phyloP scores from a whole-genome alignment of 1,140 invertebrate genomes.

The Drosophila melanica region DNA sequence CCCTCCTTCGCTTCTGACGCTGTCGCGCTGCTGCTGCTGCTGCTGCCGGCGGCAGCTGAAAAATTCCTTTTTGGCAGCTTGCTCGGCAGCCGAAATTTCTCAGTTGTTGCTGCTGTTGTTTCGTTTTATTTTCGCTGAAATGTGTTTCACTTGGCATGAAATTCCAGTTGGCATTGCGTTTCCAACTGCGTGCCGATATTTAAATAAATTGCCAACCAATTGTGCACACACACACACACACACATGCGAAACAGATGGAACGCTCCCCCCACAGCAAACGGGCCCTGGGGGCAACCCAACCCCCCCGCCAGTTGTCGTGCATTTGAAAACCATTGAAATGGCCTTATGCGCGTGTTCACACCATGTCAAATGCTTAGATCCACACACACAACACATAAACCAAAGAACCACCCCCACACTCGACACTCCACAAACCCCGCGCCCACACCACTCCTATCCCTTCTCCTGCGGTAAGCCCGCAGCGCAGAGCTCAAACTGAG shows the following conservation, averaged over 20 bases:
- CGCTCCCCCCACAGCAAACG: background rate
- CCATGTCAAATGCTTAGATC: conserved; percentile 73
- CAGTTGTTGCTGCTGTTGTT: conserved; percentile 45
- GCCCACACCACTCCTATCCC: background rate
- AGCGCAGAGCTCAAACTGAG: conserved; percentile 22
- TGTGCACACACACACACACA: conserved; percentile 60
- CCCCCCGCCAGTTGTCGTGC: conserved; percentile 27
- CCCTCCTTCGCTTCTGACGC: conserved; percentile 7
- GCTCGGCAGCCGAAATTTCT: conserved; percentile 40
- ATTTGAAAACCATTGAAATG: conserved; percentile 60
- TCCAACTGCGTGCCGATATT: conserved; percentile 79
- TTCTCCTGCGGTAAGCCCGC: conserved; percentile 6
- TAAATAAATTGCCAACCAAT: conserved; percentile 82
- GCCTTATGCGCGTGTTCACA: conserved; percentile 78
- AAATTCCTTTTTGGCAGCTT: conserved; percentile 77
- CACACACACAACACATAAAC: conserved; percentile 1
- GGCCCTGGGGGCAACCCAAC: background rate
- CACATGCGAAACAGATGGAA: conserved; percentile 20
- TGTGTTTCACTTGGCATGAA: conserved; percentile 62
- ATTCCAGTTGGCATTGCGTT: conserved; percentile 80
- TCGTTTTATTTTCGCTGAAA: conserved; percentile 56
- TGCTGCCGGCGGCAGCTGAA: conserved; percentile 68
- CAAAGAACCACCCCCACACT: background rate
- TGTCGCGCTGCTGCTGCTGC: conserved; percentile 33
- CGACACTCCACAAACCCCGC: background rate